phyloP scores from a whole-genome alignment of 2,113 vertebrate genomes.

The Pelodiscus sinensis region DNA sequence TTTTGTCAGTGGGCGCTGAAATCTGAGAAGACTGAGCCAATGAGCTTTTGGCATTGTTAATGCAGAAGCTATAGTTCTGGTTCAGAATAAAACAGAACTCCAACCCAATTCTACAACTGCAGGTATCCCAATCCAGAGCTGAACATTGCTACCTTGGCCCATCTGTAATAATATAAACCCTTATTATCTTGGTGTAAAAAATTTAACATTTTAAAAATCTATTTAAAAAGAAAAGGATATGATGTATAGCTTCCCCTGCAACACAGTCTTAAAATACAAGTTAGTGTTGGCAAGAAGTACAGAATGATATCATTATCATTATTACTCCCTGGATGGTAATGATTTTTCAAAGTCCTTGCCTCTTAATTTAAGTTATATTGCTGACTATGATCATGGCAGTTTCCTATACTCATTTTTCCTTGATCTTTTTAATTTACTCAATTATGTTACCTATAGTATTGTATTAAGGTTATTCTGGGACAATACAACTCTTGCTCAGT shows the following conservation, averaged over 20 bases:
- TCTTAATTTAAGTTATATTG: neutral
- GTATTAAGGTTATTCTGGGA: neutral
- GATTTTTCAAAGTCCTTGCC: neutral
- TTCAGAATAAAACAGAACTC: neutral
- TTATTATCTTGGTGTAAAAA: neutral
- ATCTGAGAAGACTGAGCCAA: neutral
- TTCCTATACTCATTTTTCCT: neutral
- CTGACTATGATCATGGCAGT: neutral
- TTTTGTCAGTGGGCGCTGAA: neutral
- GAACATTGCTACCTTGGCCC: neutral
- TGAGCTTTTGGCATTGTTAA: neutral
- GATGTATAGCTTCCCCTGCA: neutral
- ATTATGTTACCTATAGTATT: neutral
- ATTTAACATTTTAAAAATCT: neutral
- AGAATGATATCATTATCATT: neutral
- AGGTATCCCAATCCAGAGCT: neutral
- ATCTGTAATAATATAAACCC: neutral
- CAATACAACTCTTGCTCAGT: neutral
- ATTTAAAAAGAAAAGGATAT: neutral
- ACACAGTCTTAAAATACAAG: conserved; percentile 20
- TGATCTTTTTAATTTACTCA: neutral
- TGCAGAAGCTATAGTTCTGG: neutral
- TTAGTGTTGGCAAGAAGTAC: conserved; percentile 5
- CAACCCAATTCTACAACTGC: neutral
- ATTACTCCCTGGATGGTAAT: neutral